These are phyloP conservation scores for Oryzias melastigma DNA, from an alignment of 2,113 vertebrate genomes.

Conservation along the genomic window DNA sequence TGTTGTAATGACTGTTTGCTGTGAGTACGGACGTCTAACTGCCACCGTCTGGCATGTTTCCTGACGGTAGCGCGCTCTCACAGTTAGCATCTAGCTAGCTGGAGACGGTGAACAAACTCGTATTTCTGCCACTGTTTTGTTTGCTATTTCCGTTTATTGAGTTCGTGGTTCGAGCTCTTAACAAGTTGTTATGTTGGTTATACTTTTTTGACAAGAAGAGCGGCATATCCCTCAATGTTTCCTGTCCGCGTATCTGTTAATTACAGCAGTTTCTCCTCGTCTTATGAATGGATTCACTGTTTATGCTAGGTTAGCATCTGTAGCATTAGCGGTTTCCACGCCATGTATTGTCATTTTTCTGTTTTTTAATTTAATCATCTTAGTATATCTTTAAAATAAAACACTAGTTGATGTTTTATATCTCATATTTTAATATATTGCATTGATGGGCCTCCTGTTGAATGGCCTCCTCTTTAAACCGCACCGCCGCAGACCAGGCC, in stretches of 20 bases:
- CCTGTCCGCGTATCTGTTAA: background rate
- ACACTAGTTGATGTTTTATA: too few relatives aligned
- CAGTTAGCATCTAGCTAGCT: conserved; percentile 38
- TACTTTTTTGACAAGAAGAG: rapidly evolving
- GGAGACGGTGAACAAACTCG: conserved; percentile 40
- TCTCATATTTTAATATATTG: too few relatives aligned
- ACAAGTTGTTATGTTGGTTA: background rate
- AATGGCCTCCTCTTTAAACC: conserved; percentile 22
- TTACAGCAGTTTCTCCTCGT: background rate
- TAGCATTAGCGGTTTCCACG: conserved; percentile 24
- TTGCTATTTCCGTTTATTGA: conserved; percentile 43
- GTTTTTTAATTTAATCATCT: background rate
- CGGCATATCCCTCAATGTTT: background rate
- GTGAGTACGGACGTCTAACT: background rate
- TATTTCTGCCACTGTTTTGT: conserved; percentile 48
- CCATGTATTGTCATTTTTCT: conserved; percentile 15
- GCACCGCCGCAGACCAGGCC: conserved; percentile 31
- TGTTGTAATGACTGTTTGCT: background rate
- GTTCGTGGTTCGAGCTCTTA: background rate
- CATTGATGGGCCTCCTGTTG: conserved; percentile 12
- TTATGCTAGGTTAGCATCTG: conserved; percentile 48
- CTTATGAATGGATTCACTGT: conserved; percentile 58
- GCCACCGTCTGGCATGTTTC: conserved; percentile 18
- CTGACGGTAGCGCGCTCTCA: conserved; percentile 51
- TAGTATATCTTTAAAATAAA: too few relatives aligned